These are phyloP conservation scores for Lasioglossum oenotherae DNA, from an alignment of 2,888 invertebrate species.

Conservation along the genomic window DNA sequence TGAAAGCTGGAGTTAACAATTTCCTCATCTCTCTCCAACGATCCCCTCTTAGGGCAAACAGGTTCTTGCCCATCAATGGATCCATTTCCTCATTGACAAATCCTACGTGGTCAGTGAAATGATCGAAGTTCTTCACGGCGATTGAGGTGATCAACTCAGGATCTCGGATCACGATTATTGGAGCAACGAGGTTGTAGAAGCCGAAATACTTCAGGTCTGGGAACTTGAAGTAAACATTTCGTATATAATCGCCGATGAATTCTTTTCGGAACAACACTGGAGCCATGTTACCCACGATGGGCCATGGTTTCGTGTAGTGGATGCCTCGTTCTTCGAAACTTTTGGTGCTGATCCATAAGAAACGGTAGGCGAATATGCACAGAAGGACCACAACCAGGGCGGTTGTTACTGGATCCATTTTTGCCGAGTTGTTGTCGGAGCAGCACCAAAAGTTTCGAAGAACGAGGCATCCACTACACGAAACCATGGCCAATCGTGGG, in stretches of 20 bases:
- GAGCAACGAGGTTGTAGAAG: constrained; percentile 66
- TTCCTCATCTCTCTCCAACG: constrained; percentile 85
- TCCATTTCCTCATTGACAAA: constrained; percentile 38
- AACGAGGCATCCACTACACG: constrained; percentile 56
- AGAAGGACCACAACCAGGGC: not conserved
- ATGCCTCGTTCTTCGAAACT: constrained; percentile 61
- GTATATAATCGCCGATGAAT: constrained; percentile 24
- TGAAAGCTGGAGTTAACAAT: constrained; percentile 86
- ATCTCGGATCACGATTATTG: constrained; percentile 69
- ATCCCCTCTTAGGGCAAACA: constrained; percentile 80
- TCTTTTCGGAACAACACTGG: constrained; percentile 41
- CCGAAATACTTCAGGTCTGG: constrained; percentile 69
- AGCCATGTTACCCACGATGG: constrained; percentile 67
- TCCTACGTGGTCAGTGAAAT: constrained; percentile 53
- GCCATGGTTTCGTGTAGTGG: constrained; percentile 49
- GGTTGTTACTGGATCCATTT: not conserved
- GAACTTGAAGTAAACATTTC: constrained; percentile 52
- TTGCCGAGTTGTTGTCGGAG: not conserved
- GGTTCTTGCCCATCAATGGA: constrained; percentile 66
- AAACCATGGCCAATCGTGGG: constrained; percentile 63
- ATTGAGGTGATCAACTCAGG: constrained; percentile 70
- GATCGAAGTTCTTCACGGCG: constrained; percentile 72
- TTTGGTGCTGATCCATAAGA: not conserved
- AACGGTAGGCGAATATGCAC: constrained; percentile 17
- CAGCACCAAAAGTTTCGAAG: constrained; percentile 52